Evolutionary conservation across 2,113 vertebrate genomes (phyloP), one percentile per base, ranked within the genome.

Genomic region (Nannobrachium achirus): DNA sequence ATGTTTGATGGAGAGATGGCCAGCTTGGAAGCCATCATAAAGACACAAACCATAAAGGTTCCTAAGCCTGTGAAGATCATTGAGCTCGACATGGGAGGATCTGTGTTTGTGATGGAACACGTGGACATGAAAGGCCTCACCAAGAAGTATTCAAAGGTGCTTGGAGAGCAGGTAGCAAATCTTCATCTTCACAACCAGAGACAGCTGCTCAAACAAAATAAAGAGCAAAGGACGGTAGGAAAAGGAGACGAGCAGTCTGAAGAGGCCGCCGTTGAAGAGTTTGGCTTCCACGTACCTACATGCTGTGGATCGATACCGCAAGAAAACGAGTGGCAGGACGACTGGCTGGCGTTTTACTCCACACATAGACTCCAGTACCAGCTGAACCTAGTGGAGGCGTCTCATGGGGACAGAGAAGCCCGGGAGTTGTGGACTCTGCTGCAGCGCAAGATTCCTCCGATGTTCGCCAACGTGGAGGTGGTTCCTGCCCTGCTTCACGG

Each of bases 1-100:
- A 99, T 99, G 98, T 99, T 98, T 89, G 94, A 95, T 78, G 98
- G 98, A 5, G 98, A 99, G 87, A 90, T 92, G 92, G 96, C 94
- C 25, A 96, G 97, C 79, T 75, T 99, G 81, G 89, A 92, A 39
- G 93, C 97, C 52, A 94, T 99, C 75, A 66, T 94, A 59, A 86
- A 91, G 66, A 98, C 97, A 0, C 76, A 86, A 67, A 95, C 94
- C 0, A 79, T 99, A 44, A 95, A 81, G 80, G 96, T 94, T 6
- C 98, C 98, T 33, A 94, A 88, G 63, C 95, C 97, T 51, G 69
- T 96, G 11, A 96, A 95, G 85, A 90, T 98, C 38, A 76, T 98
- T 0, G 94, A 95, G 0, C 74, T 94, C 14, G 90, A 95, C 0
- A 89, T 67, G 0, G 89, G 92, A 1, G 92, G 87, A 53, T 91